Base-by-base conservation (phyloP, 2,113 vertebrate species). In the Psilopsiagon aurifrons region DNA sequence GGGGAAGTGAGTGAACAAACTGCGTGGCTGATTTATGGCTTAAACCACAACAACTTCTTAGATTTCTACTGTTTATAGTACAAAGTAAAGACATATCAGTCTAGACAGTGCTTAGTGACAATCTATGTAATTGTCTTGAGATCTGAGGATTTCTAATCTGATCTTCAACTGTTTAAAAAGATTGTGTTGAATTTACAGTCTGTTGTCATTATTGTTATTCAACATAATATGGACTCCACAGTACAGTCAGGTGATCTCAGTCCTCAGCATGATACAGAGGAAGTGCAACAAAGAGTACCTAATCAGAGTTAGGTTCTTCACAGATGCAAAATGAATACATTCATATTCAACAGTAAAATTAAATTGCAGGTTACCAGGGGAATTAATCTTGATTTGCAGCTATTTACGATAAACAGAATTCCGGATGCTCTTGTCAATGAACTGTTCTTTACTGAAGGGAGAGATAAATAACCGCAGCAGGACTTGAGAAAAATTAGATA, bases 351-450 rank as follows among this genome's bases (percentile, higher is more conserved):
- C 15, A 77, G 51, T 29, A 83, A 90, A 94, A 95, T 96, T 54
- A 55, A 95, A 96, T 78, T 94, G 52, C 82, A 81, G 59, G 86
- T 83, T 95, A 85, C 79, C 76, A 60, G 33, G 51, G 55, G 68
- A 96, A 92, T 97, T 94, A 96, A 96, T 96, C 90, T 93, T 92
- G 82, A 93, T 95, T 94, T 96, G 79, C 75, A 90, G 82, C 83
- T 90, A 88, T 92, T 96, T 93, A 92, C 92, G 55, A 90, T 83
- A 83, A 90, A 86, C 77, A 88, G 60, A 51, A 88, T 88, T 92
- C 33, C 64, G 87, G 41, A 95, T 83, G 59, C 55, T 90, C 59
- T 13, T 93, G 79, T 86, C 90, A 90, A 47, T 54, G 59, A 91
- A 86, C 63, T 80, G 44, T 46, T 66, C 59, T 86, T 83, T 54